phyloP scores from a whole-genome alignment of 2,113 vertebrate genomes.

The Ornithorhynchus anatinus region DNA sequence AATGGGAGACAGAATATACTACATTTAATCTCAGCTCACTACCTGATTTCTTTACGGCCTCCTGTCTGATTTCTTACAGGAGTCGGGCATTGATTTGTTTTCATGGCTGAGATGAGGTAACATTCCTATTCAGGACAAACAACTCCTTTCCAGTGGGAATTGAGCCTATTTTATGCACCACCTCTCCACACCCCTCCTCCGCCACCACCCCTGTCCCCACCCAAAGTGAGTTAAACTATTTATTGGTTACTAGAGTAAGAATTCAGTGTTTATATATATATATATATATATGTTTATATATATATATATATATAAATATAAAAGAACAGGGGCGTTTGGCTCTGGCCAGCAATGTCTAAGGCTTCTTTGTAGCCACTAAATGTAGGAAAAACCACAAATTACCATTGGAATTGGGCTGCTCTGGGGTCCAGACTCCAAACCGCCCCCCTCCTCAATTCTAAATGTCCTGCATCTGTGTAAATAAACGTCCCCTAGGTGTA shows the following conservation, averaged over 20 bases:
- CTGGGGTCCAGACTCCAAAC: constrained; percentile 71
- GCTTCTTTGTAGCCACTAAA: constrained; percentile 87
- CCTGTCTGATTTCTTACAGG: constrained; percentile 12
- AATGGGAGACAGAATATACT: neutral
- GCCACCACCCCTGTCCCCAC: neutral
- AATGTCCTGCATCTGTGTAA: constrained; percentile 85
- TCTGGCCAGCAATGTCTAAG: constrained; percentile 81
- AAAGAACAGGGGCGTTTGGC: constrained; percentile 76
- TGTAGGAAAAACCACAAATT: constrained; percentile 91
- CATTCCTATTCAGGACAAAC: constrained; percentile 13
- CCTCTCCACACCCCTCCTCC: constrained; percentile 46
- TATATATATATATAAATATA: constrained; percentile 69
- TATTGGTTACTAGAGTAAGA: constrained; percentile 67
- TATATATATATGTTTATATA: no score
- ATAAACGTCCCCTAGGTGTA: constrained; percentile 75
- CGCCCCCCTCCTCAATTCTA: constrained; percentile 52
- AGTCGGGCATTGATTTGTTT: constrained; percentile 15
- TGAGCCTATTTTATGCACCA: constrained; percentile 20
- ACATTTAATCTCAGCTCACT: neutral
- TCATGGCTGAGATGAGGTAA: constrained; percentile 20
- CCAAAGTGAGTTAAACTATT: constrained; percentile 71
- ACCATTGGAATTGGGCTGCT: constrained; percentile 80
- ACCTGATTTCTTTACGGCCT: constrained; percentile 31
- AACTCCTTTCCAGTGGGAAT: constrained; percentile 6
- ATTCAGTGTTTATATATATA: constrained; percentile 69